These are phyloP conservation scores for Pseudopodoces humilis DNA, from an alignment of 2,113 vertebrate species.

Conservation along the genomic window DNA sequence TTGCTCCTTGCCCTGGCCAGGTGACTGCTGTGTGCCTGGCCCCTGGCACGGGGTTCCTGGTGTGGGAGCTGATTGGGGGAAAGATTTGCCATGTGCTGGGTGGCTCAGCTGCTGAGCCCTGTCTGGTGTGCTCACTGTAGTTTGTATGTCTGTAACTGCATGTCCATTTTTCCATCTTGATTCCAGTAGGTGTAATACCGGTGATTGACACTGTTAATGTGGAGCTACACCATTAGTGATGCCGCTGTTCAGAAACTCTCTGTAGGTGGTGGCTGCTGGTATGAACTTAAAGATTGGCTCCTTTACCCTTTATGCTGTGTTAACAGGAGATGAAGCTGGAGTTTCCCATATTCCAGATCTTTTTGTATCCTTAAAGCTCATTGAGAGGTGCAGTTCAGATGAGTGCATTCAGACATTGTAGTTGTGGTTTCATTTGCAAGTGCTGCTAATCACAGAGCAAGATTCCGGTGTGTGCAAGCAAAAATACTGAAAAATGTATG, in stretches of 20 bases:
- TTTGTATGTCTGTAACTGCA: neutral
- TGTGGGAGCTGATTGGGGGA: neutral
- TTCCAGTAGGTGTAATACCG: too few species aligned
- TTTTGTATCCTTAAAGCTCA: neutral
- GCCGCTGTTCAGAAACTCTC: neutral
- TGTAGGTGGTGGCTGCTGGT: neutral
- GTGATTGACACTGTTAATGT: neutral
- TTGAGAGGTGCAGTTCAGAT: neutral
- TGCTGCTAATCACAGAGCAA: neutral
- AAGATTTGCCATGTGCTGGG: neutral
- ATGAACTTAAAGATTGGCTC: accelerated
- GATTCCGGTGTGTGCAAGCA: neutral
- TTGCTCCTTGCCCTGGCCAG: neutral
- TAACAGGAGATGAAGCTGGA: neutral
- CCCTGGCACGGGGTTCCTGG: neutral
- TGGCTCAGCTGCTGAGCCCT: neutral
- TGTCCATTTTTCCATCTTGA: neutral
- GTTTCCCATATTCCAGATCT: neutral
- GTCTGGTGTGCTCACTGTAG: accelerated
- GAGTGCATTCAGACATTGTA: neutral
- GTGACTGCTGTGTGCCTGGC: neutral
- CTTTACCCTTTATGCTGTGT: neutral
- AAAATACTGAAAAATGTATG: neutral
- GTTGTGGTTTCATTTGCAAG: neutral
- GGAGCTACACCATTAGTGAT: neutral